A percentile compares a stretch with the other conserved stretches of the same genome.
Conservation (phyloP, 2,888 invertebrate genomes). For the Drosophila melanosoma region DNA sequence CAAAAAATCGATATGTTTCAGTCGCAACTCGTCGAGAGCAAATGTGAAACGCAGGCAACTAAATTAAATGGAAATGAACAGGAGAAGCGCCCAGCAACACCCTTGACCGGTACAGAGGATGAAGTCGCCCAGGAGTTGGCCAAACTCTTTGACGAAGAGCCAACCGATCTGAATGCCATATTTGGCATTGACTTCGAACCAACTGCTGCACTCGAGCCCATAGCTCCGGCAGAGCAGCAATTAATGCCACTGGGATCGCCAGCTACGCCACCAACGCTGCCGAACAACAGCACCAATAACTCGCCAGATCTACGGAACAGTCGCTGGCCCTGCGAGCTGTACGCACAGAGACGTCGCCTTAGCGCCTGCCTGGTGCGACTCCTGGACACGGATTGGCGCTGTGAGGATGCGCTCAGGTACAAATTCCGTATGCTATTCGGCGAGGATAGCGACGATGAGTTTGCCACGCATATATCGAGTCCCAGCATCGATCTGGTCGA, state of each 20-base stretch:
- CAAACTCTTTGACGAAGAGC: conserved; percentile 77
- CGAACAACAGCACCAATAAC: background rate
- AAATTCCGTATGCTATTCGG: conserved; percentile 81
- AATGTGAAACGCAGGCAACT: conserved; percentile 3
- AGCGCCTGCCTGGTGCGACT: conserved; percentile 69
- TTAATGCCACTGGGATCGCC: conserved; percentile 30
- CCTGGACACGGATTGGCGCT: conserved; percentile 81
- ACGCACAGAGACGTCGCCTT: conserved; percentile 74
- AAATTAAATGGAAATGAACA: background rate
- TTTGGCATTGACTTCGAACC: conserved; percentile 77
- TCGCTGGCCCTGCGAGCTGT: conserved; percentile 83
- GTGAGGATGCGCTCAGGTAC: conserved; percentile 71
- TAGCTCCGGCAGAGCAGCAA: background rate
- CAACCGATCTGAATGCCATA: conserved; percentile 78
- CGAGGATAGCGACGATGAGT: conserved; percentile 83
- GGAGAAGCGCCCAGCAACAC: background rate
- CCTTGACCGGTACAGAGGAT: conserved; percentile 62
- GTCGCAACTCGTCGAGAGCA: conserved; percentile 59
- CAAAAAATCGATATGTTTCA: conserved; percentile 83
- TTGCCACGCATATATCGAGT: conserved; percentile 72
- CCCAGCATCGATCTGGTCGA: conserved; percentile 82
- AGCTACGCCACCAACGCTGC: conserved; percentile 13
- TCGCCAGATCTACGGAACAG: conserved; percentile 71
- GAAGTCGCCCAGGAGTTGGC: conserved; percentile 76
- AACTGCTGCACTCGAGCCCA: background rate